Conservation (phyloP, 2,113 vertebrate genomes). For the Apeltes quadracus region DNA sequence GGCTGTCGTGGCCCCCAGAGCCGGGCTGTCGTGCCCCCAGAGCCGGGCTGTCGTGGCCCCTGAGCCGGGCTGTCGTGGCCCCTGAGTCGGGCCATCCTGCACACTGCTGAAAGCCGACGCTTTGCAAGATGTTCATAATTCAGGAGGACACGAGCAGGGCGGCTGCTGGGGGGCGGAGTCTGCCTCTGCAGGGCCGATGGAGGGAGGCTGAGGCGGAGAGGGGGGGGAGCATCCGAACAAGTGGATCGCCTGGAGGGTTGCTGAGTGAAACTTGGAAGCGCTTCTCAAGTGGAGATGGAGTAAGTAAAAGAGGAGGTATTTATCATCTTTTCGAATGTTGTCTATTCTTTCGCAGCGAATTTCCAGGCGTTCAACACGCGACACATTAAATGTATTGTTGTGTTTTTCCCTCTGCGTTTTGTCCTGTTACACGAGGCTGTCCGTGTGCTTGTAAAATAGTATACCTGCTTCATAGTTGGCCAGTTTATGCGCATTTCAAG, state of each 20-base stretch:
- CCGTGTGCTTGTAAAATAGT: background rate
- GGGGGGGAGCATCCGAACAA: constrained; percentile 27
- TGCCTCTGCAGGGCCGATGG: constrained; percentile 43
- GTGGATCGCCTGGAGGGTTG: constrained; percentile 43
- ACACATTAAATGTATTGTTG: background rate
- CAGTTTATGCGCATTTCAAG: background rate
- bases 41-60: too few relatives aligned
- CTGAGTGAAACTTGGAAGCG: constrained; percentile 23
- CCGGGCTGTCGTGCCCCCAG: too few relatives aligned
- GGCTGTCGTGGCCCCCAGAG: too few relatives aligned
- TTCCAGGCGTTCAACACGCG: background rate
- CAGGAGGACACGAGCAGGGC: constrained; percentile 45
- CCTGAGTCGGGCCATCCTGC: constrained; percentile 36
- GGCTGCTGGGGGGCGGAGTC: constrained; percentile 56
- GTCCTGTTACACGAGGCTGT: background rate
- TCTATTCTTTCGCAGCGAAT: background rate
- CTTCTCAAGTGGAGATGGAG: constrained; percentile 52
- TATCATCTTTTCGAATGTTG: constrained; percentile 2
- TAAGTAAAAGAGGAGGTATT: constrained; percentile 56
- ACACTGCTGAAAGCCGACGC: constrained; percentile 53
- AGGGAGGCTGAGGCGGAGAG: constrained; percentile 12
- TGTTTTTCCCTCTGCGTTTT: background rate
- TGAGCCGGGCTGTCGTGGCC: constrained; percentile 2
- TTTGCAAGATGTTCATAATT: constrained; percentile 61
- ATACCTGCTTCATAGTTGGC: background rate